Percentiles rank a stretch among this genome's conserved stretches.
Conservation (phyloP, 2,113 vertebrate genomes). For the Eidolon helvum region DNA sequence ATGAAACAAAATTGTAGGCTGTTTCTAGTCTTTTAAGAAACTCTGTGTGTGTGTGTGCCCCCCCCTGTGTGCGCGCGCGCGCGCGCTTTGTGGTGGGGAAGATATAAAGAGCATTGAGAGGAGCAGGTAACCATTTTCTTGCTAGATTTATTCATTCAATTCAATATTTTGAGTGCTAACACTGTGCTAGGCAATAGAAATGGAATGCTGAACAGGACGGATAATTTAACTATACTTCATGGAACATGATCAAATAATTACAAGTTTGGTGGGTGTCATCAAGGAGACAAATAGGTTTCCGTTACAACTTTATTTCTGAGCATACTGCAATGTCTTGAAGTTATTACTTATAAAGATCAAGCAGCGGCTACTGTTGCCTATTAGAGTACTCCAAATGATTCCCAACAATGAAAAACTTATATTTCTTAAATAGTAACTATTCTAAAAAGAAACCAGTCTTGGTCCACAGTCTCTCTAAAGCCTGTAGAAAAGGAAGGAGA, state of each 20-base stretch:
- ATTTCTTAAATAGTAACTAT: slow-evolving; percentile 19
- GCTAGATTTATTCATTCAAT: neutral
- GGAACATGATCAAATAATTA: neutral
- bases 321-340: neutral
- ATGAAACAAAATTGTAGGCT: neutral
- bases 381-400: neutral
- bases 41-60: neutral
- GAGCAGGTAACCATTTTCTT: neutral
- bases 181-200: neutral
- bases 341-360: neutral
- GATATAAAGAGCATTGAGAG: neutral
- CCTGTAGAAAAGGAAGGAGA: slow-evolving; percentile 21
- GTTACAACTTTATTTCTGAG: neutral
- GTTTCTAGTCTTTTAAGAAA: neutral
- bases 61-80: neutral
- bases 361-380: neutral
- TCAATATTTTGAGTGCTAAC: neutral
- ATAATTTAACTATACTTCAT: neutral
- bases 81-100: neutral
- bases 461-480: neutral
- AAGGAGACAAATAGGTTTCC: neutral
- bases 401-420: neutral
- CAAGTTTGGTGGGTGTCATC: neutral
- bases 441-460: slow-evolving; percentile 37
- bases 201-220: neutral